These are phyloP conservation scores for Actias luna DNA, from an alignment of 2,888 invertebrate genomes.

Conservation along the genomic window DNA sequence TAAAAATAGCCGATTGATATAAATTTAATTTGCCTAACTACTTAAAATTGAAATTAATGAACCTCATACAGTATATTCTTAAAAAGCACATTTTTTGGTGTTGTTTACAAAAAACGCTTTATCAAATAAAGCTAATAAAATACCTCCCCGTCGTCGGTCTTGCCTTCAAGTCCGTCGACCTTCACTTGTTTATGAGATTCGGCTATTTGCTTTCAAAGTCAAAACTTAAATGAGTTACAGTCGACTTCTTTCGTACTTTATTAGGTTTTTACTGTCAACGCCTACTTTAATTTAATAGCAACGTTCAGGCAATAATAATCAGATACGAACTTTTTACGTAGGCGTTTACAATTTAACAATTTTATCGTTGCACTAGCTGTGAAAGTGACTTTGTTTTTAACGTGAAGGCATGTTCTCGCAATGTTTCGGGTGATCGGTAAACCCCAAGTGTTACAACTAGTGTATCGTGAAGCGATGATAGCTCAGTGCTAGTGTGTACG, in stretches of 20 bases:
- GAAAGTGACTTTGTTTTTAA: no score
- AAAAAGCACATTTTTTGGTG: not conserved
- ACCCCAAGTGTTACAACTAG: no score
- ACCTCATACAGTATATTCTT: not conserved
- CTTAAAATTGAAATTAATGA: not conserved
- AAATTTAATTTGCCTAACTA: no score
- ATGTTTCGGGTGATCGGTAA: no score
- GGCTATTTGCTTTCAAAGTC: constrained; percentile 11
- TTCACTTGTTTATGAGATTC: not conserved
- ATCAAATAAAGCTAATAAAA: constrained; percentile 2
- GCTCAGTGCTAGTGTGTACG: no score
- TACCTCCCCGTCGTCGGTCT: not conserved
- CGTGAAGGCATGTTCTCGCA: no score
- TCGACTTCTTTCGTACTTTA: constrained; percentile 1
- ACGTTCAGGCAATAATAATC: not conserved
- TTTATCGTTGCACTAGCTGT: no score
- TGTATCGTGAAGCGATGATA: no score
- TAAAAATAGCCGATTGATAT: no score
- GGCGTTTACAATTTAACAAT: not conserved
- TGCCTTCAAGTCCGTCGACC: not conserved
- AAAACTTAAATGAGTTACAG: constrained; percentile 12
- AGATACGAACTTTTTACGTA: not conserved
- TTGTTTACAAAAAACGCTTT: not conserved
- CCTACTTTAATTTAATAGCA: constrained; percentile 10
- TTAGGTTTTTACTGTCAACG: not conserved